phyloP scores from a whole-genome alignment of 2,113 vertebrate genomes.

The Sinocyclocheilus maitianheensis region DNA sequence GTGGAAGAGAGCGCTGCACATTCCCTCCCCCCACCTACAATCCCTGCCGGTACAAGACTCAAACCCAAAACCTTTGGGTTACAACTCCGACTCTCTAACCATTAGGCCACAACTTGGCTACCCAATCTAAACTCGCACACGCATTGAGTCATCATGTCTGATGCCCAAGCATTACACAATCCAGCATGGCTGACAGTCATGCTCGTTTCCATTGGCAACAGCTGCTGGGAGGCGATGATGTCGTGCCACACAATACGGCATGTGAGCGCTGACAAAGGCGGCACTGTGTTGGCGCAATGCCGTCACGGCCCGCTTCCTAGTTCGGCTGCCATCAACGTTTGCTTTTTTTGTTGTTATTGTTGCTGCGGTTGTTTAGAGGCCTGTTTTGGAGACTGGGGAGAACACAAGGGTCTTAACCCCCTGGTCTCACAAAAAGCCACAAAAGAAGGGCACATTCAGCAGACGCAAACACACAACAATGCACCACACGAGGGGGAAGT shows the following conservation, averaged over 20 bases:
- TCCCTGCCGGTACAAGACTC: too few species aligned
- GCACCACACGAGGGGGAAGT: conserved; percentile 52
- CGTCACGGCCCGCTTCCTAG: conserved; percentile 68
- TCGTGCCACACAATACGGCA: conserved; percentile 72
- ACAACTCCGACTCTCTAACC: too few species aligned
- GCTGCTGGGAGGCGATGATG: conserved; percentile 77
- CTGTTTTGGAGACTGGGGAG: conserved; percentile 54
- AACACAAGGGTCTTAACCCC: conserved; percentile 59
- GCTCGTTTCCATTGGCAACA: conserved; percentile 72
- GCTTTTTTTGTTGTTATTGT: conserved; percentile 53
- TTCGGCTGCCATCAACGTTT: conserved; percentile 29
- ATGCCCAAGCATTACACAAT: conserved; percentile 71
- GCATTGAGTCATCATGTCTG: conserved; percentile 58
- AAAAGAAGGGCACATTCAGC: conserved; percentile 57
- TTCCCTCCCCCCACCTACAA: too few species aligned
- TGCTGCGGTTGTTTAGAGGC: conserved; percentile 64
- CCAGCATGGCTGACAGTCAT: conserved; percentile 70
- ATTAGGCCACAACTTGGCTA: neutral
- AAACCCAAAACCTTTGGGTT: too few species aligned
- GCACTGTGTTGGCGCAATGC: conserved; percentile 71
- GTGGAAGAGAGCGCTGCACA: too few species aligned
- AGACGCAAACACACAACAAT: conserved; percentile 54
- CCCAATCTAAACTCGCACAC: conserved; percentile 54
- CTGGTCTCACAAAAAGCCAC: conserved; percentile 53
- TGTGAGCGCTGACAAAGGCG: conserved; percentile 71